Evolutionary conservation across 2,797 vertebrate species (phyloP).

Genomic region (Meriones psammophilus): DNA sequence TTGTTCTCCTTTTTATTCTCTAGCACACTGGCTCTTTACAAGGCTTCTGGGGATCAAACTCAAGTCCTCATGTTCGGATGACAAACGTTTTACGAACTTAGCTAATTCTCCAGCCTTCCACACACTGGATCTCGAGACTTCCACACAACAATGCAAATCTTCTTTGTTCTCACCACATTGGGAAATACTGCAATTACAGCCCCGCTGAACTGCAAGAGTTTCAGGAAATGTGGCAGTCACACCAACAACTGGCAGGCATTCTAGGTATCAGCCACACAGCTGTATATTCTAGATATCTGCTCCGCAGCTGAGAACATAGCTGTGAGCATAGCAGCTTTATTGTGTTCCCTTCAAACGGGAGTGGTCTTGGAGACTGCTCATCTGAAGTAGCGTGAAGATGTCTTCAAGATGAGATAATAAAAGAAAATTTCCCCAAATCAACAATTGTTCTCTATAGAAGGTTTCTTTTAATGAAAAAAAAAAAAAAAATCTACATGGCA

Average conservation of each 20-base stretch:
- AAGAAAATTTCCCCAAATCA: constrained; percentile 36
- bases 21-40: background rate
- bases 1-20: background rate
- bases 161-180: background rate
- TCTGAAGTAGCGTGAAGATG: background rate
- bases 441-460: constrained; percentile 1
- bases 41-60: background rate
- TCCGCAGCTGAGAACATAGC: background rate
- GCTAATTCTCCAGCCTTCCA: background rate
- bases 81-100: background rate
- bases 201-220: background rate
- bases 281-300: background rate
- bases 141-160: background rate
- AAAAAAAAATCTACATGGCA: background rate
- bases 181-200: background rate
- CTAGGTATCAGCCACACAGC: background rate
- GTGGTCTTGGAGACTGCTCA: background rate
- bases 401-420: constrained; percentile 1
- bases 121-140: background rate
- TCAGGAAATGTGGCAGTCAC: constrained; percentile 12
- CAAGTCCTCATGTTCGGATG: background rate
- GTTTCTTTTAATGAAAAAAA: background rate
- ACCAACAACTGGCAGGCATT: background rate
- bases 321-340: background rate
- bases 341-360: background rate